These are phyloP conservation scores for Pharmacophagus antenor DNA, from an alignment of 2,888 invertebrate genomes.

Conservation along the genomic window DNA sequence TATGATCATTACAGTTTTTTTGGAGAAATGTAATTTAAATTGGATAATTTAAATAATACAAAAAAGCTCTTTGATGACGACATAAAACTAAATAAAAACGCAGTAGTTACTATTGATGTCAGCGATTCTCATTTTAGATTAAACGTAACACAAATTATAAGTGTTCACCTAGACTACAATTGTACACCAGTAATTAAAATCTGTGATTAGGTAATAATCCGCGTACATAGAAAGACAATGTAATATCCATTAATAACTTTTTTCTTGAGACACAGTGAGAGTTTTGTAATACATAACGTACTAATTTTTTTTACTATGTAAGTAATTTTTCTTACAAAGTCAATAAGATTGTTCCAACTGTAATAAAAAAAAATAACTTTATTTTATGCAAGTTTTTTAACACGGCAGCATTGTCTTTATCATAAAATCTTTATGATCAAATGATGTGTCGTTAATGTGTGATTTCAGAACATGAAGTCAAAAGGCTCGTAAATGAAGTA, in stretches of 20 bases:
- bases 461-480: conserved; percentile 69
- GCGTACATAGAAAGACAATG: not conserved
- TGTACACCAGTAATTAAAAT: not conserved
- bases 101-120: not conserved
- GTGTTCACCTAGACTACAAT: not conserved
- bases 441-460: not conserved
- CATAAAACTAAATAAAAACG: not conserved
- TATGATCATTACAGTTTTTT: no score
- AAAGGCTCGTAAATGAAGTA: conserved; percentile 79
- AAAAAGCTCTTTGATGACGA: not conserved
- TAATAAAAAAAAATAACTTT: not conserved
- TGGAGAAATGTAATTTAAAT: no score
- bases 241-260: not conserved
- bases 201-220: not conserved
- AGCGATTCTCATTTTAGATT: not conserved
- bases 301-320: no score
- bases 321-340: no score
- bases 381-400: no score
- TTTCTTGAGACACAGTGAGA: not conserved
- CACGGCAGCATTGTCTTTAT: not conserved
- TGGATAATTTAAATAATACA: not conserved
- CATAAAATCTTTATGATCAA: not conserved
- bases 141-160: not conserved
- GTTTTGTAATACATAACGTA: not conserved
- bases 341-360: not conserved